phyloP scores from a whole-genome alignment of 2,113 vertebrate species.

The Gallinago undulata region DNA sequence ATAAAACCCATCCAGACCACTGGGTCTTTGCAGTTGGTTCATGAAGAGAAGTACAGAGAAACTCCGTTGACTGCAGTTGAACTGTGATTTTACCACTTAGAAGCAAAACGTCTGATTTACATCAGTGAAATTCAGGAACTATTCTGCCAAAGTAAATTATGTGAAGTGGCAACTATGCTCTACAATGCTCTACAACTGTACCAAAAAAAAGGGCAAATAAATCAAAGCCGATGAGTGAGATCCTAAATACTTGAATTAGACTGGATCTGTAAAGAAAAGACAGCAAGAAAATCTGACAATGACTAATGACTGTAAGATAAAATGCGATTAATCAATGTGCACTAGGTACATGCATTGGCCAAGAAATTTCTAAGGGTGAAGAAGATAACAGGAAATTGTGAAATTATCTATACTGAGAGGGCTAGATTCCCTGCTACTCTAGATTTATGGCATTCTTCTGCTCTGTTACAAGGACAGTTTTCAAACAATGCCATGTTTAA shows the following conservation, averaged over 20 bases:
- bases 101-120: neutral
- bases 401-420: neutral
- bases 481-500: neutral
- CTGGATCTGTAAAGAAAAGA: neutral
- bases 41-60: neutral
- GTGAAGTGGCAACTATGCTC: neutral
- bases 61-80: neutral
- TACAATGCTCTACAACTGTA: neutral
- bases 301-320: neutral
- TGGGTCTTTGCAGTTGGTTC: neutral
- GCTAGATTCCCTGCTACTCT: neutral
- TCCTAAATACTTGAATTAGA: neutral
- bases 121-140: neutral
- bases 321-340: neutral
- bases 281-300: neutral
- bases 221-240: neutral
- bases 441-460: neutral
- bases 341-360: neutral
- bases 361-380: slow-evolving; percentile 1
- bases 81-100: neutral
- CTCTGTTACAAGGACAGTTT: neutral
- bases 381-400: slow-evolving; percentile 17
- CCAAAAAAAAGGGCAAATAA: neutral
- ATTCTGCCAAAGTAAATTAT: neutral
- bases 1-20: neutral